Evolutionary conservation across 2,797 vertebrate genomes (phyloP).

Genomic region (Cyclura pinguis): DNA sequence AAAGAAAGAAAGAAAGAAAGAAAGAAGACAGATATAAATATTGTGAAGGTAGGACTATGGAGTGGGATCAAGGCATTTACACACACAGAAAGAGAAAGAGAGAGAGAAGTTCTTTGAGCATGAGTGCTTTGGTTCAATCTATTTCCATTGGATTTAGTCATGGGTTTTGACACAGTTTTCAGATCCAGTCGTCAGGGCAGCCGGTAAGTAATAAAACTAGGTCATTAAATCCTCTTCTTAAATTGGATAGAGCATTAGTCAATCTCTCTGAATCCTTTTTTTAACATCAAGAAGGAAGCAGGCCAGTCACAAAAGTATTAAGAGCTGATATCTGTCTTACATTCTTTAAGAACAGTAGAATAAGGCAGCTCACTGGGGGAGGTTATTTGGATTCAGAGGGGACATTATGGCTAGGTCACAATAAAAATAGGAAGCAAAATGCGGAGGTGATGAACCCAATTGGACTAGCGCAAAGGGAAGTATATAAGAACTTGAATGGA

Average conservation of each 20-base stretch:
- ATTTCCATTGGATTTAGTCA: neutral
- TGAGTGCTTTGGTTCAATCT: neutral
- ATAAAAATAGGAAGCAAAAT: conserved; percentile 27
- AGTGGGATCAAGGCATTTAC: neutral
- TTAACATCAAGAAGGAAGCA: conserved; percentile 34
- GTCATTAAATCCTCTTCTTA: conserved; percentile 27
- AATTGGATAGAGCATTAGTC: conserved; percentile 33
- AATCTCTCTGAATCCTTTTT: conserved; percentile 9
- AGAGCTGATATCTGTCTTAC: conserved; percentile 20
- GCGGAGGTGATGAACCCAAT: neutral
- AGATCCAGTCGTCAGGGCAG: neutral
- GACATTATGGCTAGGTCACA: conserved; percentile 9
- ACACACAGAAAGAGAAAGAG: no score
- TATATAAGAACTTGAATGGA: neutral
- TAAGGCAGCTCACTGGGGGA: conserved; percentile 11
- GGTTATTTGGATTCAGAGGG: conserved; percentile 9
- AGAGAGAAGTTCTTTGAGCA: neutral
- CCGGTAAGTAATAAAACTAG: conserved; percentile 23
- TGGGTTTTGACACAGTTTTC: conserved; percentile 14
- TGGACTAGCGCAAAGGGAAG: neutral
- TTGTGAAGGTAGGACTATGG: neutral
- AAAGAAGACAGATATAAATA: neutral
- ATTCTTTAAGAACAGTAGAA: conserved; percentile 12
- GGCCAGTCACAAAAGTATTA: conserved; percentile 33
- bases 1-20: no score